A percentile compares a stretch with the other conserved stretches of the same genome.
Evolutionary conservation across 1,140 invertebrate genomes (phyloP).

Genomic region (Leucophenga varia): DNA sequence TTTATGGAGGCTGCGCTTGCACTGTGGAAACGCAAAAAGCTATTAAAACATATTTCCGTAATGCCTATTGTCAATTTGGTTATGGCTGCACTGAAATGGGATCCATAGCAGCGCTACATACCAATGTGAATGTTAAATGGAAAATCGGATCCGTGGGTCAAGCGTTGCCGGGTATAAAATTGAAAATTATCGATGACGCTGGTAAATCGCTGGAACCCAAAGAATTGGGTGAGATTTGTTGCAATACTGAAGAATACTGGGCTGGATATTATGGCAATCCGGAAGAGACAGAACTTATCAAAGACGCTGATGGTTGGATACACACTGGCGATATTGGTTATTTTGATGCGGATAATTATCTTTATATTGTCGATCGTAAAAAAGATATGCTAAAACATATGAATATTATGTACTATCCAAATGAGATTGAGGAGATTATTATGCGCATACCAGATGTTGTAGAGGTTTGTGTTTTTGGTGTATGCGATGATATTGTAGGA

Average conservation of each 20-base stretch:
- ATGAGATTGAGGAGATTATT: constrained; percentile 38
- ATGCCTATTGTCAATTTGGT: constrained; percentile 7
- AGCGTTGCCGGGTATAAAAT: constrained; percentile 1
- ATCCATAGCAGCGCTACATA: neutral
- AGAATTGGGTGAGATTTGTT: constrained; percentile 28
- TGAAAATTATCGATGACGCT: constrained; percentile 43
- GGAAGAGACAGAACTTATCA: constrained; percentile 5
- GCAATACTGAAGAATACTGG: constrained; percentile 22
- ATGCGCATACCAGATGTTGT: constrained; percentile 31
- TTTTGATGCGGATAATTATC: constrained; percentile 59
- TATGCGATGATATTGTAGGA: constrained; percentile 22
- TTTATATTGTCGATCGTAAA: constrained; percentile 64
- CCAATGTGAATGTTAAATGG: constrained; percentile 18
- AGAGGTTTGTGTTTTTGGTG: constrained; percentile 39
- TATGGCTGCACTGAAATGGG: constrained; percentile 4
- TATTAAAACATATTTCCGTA: constrained; percentile 8
- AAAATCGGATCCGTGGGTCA: constrained; percentile 26
- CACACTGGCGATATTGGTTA: constrained; percentile 68
- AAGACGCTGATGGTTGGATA: constrained; percentile 59
- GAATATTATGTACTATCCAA: constrained; percentile 46
- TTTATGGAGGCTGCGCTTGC: constrained; percentile 10
- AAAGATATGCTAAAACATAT: constrained; percentile 63
- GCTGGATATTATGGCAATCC: constrained; percentile 34
- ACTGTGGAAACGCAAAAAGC: neutral
- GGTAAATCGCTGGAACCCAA: constrained; percentile 20